These are phyloP conservation scores for Sympetrum striolatum DNA, from an alignment of 2,888 invertebrate species.

Conservation along the genomic window DNA sequence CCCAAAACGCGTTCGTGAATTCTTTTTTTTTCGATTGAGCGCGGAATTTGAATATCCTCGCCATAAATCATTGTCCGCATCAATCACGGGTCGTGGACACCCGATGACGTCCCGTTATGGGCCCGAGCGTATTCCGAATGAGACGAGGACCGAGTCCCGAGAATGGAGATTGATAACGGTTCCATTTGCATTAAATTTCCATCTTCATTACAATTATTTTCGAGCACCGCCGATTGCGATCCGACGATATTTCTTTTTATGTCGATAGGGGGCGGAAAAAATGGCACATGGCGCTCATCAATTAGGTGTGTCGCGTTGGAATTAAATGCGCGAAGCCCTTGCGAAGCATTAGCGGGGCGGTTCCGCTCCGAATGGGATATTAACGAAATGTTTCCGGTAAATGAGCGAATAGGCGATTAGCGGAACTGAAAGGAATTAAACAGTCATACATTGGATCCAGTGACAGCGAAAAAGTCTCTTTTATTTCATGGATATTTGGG, in stretches of 20 bases:
- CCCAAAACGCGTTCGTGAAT: neutral
- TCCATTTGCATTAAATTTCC: neutral
- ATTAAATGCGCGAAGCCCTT: no score
- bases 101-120: neutral
- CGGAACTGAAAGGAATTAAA: no score
- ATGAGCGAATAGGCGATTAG: no score
- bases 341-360: no score
- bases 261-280: neutral
- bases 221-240: neutral
- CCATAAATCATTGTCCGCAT: neutral
- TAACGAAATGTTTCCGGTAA: no score
- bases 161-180: neutral
- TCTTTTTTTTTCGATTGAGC: neutral
- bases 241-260: neutral
- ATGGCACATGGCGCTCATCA: neutral
- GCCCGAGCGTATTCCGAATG: neutral
- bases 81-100: neutral
- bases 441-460: no score
- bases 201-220: neutral
- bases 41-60: neutral
- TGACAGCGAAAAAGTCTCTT: no score
- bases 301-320: no score
- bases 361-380: no score
- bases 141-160: neutral
- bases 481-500: no score